A percentile compares a stretch with the other conserved stretches of the same genome.
Conservation (phyloP, 2,888 invertebrate species). For the Oligia fasciuncula region DNA sequence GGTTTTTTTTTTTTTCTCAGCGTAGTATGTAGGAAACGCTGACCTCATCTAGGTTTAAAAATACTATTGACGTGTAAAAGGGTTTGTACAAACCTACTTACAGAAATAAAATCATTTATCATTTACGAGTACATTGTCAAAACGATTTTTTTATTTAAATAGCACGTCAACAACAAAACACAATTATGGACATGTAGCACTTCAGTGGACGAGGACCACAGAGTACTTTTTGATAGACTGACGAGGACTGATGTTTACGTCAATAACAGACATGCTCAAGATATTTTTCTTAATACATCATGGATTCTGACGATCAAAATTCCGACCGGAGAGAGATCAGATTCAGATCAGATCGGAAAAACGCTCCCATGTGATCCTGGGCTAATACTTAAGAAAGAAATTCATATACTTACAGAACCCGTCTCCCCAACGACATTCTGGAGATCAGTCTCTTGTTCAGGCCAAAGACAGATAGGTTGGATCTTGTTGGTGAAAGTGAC, state of each 20-base stretch:
- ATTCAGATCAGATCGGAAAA: neutral
- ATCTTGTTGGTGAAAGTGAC: constrained; percentile 87
- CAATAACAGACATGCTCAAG: neutral
- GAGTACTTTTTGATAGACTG: too few species aligned
- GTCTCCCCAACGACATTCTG: constrained; percentile 80
- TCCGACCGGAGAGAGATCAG: too few species aligned
- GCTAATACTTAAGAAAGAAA: neutral
- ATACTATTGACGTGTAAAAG: too few species aligned
- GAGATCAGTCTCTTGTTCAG: constrained; percentile 77
- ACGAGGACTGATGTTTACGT: neutral
- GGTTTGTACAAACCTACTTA: too few species aligned
- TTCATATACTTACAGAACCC: constrained; percentile 80
- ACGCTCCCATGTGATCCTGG: neutral
- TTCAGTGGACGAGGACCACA: neutral
- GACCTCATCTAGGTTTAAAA: too few species aligned
- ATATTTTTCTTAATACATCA: neutral
- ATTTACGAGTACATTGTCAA: neutral
- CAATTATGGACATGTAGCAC: neutral
- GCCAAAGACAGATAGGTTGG: constrained; percentile 90
- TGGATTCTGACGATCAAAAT: too few species aligned
- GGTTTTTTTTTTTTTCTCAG: too few species aligned
- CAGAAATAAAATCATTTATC: too few species aligned
- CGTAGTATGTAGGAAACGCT: too few species aligned
- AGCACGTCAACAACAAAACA: too few species aligned
- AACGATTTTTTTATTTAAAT: neutral